Evolutionary conservation across 2,888 invertebrate species (phyloP), one percentile per base, ranked within the genome.

Genomic region (Notocelia uddmanniana): DNA sequence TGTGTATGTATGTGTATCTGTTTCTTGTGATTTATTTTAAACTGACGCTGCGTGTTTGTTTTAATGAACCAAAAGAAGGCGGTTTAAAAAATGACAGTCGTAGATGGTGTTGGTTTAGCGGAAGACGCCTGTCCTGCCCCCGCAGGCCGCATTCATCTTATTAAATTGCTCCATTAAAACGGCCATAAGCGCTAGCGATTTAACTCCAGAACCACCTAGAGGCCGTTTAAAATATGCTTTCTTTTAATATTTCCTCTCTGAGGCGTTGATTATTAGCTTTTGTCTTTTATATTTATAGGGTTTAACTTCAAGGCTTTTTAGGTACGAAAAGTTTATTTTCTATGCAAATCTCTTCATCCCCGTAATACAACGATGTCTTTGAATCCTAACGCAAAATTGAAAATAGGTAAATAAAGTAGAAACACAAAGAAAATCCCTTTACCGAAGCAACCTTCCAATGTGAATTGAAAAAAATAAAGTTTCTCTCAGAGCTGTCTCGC

Each of bases 91-190:
- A 72, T 72, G 72, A 18, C 62, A 72, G 67, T 23, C 34, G 48
- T 55, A 60, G 60, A 45, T 60, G 23, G 48, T 62, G 72, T 72
- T 67, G 72, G 72, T 72, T 62, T 62, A 70, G 73, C 66, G 77
- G 76, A 75, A 76, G 78, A 75, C 73, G 76, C 75, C 74, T 68
- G 74, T 76, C 71, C 76, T 69, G 74, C 77, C 72, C 76, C 82
- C 84, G 84, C 83, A 80, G 85, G 78, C 81, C 82, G 83, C 87
- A 86, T 89, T 88, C 80, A 89, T 89, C 86, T 85, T 82, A 83
- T 81, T 83, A 86, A 89, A 89, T 86, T 84, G 85, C 83, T 76
- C 88, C 83, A 89, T 89, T 89, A 89, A 88, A 81, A 80, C 79
- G 79, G 80, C 84, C 82, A 81, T 87, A 86, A 89, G 84, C 84